Base-by-base conservation (phyloP, 2,888 invertebrate species). In the Pristionchus mayeri region DNA sequence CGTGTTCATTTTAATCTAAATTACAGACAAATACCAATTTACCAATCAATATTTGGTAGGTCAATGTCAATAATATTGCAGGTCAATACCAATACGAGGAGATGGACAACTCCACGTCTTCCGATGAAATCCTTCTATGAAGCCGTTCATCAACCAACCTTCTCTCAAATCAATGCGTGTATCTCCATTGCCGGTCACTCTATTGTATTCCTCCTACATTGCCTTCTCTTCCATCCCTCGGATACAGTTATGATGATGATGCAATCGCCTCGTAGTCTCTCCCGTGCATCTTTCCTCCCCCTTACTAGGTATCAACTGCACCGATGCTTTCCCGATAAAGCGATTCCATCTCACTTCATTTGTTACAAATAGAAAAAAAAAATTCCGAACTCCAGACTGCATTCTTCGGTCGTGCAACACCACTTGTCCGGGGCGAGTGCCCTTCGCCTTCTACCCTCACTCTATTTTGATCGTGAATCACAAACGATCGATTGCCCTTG, bases 81-180 rank as follows among this genome's bases (percentile, higher is more conserved):
- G 85, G 85, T 85, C 83, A 84, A 50, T 83, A 85, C 48, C 60
- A 79, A 18, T 83, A 85, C 76, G 83, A 83, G 48, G 85, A 85
- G 24, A 84, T 83, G 78, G 85, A 85, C 60, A 85, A 84, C 44
- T 85, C 85, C 34, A 83, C 78, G 63, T 85, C 83, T 44, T 85
- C 85, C 7, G 84, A 84, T 44, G 85, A 85, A 79, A 85, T 85
- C 27, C 79, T 85, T 48, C 57, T 85, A 30, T 85, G 67, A 63
- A 37, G 34, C 71, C n/a, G n/a, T n/a, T n/a, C n/a, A n/a, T n/a
- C n/a, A n/a, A n/a, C n/a, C n/a, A 37, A 34, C 18, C 50, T 48
- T 27, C 37, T 16, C 48, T 44, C 76, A 9, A 30, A 21, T 75
- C 18, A 16, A 57, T 2, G 37, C 57, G 34, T 40, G 37, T 80